Conservation (phyloP, 2,888 invertebrate genomes). For the Hoplodrina ambigua region DNA sequence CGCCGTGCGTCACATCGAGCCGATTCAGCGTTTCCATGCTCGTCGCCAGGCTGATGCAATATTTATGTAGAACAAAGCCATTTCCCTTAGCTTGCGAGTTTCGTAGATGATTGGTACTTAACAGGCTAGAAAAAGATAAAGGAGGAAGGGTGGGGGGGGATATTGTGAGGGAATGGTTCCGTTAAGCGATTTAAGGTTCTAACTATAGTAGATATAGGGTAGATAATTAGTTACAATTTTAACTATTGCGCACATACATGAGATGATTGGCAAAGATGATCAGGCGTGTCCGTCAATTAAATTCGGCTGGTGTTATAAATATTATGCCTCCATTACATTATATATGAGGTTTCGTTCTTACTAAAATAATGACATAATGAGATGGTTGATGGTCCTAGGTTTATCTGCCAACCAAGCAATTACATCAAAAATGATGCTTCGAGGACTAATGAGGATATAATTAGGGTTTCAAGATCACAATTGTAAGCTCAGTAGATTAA, state of each 20-base stretch:
- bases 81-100: too few relatives aligned
- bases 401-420: background rate
- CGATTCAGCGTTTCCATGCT: too few relatives aligned
- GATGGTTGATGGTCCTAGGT: background rate
- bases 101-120: too few relatives aligned
- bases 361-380: too few relatives aligned
- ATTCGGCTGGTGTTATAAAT: background rate
- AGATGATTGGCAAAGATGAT: background rate
- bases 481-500: background rate
- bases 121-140: slow-evolving; percentile 5
- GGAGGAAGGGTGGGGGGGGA: background rate
- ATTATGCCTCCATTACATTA: too few relatives aligned
- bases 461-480: background rate
- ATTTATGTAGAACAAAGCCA: too few relatives aligned
- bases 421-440: background rate
- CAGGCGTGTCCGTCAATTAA: background rate
- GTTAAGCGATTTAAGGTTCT: slow-evolving; percentile 7
- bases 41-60: too few relatives aligned
- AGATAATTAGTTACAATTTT: background rate
- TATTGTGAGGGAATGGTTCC: background rate
- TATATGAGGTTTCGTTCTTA: background rate
- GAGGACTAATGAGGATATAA: background rate
- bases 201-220: background rate
- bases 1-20: too few relatives aligned
- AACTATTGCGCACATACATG: background rate